phyloP scores from a whole-genome alignment of 2,888 invertebrate species.

The Acronicta aceris region DNA sequence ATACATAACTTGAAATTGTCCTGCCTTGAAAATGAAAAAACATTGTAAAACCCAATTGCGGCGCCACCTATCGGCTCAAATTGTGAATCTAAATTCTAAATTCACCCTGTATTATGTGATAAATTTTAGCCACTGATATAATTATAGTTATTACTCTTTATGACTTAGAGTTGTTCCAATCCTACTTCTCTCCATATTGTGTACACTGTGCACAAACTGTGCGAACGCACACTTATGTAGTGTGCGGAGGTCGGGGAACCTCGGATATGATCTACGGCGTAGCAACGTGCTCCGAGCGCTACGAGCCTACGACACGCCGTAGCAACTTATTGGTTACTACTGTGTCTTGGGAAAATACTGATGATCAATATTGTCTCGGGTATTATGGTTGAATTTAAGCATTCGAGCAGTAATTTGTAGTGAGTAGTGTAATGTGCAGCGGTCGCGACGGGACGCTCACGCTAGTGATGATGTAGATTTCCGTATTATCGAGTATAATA shows the following conservation, averaged over 20 bases:
- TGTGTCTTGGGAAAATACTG: too few species aligned
- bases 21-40: too few species aligned
- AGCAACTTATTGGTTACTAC: background rate
- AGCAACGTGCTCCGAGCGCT: constrained; percentile 35
- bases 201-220: constrained; percentile 13
- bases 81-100: too few species aligned
- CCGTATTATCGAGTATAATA: too few species aligned
- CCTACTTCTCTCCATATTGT: constrained; percentile 17
- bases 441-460: background rate
- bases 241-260: constrained; percentile 23
- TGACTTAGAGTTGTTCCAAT: constrained; percentile 37
- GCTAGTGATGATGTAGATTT: too few species aligned
- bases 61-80: too few species aligned
- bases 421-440: background rate
- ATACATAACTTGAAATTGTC: too few species aligned
- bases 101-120: too few species aligned
- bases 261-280: constrained; percentile 36
- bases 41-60: too few species aligned
- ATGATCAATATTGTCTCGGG: background rate
- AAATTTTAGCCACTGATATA: too few species aligned
- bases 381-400: background rate
- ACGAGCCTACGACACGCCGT: constrained; percentile 25
- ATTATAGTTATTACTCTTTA: constrained; percentile 31
- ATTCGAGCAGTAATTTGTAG: background rate
- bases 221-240: constrained; percentile 7